phyloP scores from a whole-genome alignment of 2,888 invertebrate species.

The Bellardia bayeri region DNA sequence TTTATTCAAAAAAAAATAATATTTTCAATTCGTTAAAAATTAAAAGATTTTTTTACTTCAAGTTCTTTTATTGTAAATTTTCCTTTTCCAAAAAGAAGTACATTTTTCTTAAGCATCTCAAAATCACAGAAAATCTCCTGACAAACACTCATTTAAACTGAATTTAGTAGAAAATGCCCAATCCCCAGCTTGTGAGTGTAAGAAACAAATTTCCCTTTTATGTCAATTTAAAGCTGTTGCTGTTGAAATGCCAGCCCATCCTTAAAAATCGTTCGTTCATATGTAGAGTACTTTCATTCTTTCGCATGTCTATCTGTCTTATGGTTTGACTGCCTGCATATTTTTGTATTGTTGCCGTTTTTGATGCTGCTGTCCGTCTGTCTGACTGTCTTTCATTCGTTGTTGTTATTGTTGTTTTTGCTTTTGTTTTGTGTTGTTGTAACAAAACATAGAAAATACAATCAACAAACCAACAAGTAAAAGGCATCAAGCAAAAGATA shows the following conservation, averaged over 20 bases:
- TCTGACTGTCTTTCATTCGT: slow-evolving; percentile 32
- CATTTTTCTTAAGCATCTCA: background rate
- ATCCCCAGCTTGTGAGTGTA: background rate
- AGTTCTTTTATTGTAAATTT: too few species aligned
- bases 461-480: slow-evolving; percentile 63
- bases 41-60: too few species aligned
- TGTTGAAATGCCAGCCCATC: slow-evolving; percentile 52
- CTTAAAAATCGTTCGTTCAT: background rate
- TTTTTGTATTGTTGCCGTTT: slow-evolving; percentile 19
- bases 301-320: slow-evolving; percentile 40
- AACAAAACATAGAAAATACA: slow-evolving; percentile 46
- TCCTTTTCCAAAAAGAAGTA: too few species aligned
- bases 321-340: slow-evolving; percentile 42
- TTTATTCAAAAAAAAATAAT: too few species aligned
- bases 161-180: background rate
- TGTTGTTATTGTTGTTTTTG: background rate
- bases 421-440: background rate
- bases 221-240: slow-evolving; percentile 52
- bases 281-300: slow-evolving; percentile 2
- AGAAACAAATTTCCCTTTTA: slow-evolving; percentile 43
- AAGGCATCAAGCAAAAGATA: slow-evolving; percentile 73
- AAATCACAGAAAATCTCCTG: background rate
- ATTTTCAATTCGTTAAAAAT: too few species aligned
- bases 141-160: background rate
- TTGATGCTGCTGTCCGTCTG: slow-evolving; percentile 1